Base-by-base conservation (phyloP, 1,140 invertebrate species). In the Nebria ingens region DNA sequence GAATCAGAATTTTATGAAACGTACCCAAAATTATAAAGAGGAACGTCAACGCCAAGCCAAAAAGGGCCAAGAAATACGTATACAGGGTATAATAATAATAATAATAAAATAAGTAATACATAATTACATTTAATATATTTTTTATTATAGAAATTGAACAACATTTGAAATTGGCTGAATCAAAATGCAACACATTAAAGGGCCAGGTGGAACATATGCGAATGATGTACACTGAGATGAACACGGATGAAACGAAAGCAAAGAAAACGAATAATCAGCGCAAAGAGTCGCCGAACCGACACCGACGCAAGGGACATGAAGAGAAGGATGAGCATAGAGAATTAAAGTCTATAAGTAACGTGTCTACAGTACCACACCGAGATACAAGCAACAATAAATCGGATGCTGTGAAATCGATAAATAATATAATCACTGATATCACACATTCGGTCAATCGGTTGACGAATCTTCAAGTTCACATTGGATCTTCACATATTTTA, bases 181-280 rank as follows among this genome's bases (percentile, higher is more conserved):
- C 58, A 15, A 66, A 65, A 61, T 73, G 68, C 19, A 66, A 69
- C 15, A 66, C 63, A 0, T 57, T 73, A 22, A 71, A 73, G 52
- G 63, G 61, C 17, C 68, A 73, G 58, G 60, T 73, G 29, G 65
- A 72, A 58, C 66, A 65, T 21, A 65, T 73, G 66, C 73, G 72
- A 59, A 63, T 59, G 25, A 45, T 69, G n/a, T 72, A 69, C 29
- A 56, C 60, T 19, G 19, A 40, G 29, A 34, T 38, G n/a, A 50
- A 56, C 40, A 9, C 40, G 17, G 15, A n/a, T 34, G 25, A 34
- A 34, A 34, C 25, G 25, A 13, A 49, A 9, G 20, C 54, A 55
- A 49, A 21, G 2, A 55, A 49, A 49, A 55, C 23, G 40, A 55
- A 50, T 49, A 55, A 55, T 49, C 49, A 45, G 23, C 50, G 42